Conservation (phyloP, 2,797 vertebrate species). For the Lacerta viridis region DNA sequence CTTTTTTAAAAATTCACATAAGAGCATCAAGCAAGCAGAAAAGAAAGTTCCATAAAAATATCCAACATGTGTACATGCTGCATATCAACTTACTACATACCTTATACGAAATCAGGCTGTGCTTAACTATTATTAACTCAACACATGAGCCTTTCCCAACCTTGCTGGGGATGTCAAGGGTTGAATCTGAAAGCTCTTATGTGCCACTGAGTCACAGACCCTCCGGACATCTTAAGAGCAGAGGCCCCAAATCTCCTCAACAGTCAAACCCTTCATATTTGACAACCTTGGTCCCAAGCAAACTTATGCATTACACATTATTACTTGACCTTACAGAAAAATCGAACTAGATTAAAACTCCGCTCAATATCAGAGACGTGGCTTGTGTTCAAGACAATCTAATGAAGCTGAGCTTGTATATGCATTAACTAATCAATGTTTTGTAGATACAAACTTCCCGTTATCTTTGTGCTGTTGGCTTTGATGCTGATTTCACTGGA, state of each 20-base stretch:
- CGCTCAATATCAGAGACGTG: neutral
- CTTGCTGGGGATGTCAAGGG: neutral
- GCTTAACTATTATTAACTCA: too few species aligned
- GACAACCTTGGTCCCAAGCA: neutral
- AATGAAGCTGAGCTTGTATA: neutral
- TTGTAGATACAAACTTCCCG: neutral
- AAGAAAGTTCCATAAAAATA: neutral
- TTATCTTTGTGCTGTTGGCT: neutral
- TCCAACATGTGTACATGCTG: neutral
- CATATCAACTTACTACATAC: neutral
- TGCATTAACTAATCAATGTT: neutral
- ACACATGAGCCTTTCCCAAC: too few species aligned
- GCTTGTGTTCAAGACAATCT: neutral
- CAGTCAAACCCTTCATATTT: neutral
- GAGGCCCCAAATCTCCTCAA: neutral
- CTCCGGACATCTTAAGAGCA: neutral
- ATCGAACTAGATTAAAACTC: neutral
- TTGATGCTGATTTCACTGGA: neutral
- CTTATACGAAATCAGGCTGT: neutral
- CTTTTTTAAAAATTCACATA: neutral
- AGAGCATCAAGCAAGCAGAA: neutral
- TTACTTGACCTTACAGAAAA: neutral
- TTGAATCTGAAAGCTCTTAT: too few species aligned
- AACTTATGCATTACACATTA: neutral
- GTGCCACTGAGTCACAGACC: too few species aligned